A percentile compares a stretch with the other conserved stretches of the same genome.
Conservation (phyloP, 92 coral and sea anemone genomes). For the Zoanthus gigantus region DNA sequence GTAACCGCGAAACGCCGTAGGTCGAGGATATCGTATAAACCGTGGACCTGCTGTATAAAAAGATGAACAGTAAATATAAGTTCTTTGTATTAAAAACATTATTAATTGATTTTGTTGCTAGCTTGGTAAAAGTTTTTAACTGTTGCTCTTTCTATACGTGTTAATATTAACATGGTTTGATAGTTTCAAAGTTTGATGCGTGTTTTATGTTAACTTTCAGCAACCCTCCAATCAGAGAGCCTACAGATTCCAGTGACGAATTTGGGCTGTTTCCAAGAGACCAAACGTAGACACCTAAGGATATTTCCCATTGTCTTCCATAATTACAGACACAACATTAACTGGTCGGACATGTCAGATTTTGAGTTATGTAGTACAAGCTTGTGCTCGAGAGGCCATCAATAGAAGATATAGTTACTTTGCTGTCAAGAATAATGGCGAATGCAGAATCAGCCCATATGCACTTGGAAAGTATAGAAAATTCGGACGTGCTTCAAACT, state of each 20-base stretch:
- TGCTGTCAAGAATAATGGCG: constrained; percentile 74
- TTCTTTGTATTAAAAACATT: too few species aligned
- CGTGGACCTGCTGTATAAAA: too few species aligned
- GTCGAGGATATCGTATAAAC: too few species aligned
- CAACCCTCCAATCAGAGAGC: not conserved
- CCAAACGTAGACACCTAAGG: constrained; percentile 4
- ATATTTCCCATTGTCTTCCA: constrained; percentile 63
- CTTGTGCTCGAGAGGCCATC: constrained; percentile 74
- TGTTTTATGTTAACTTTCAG: constrained; percentile 2
- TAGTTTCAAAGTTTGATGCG: too few species aligned
- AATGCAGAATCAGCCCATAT: constrained; percentile 71
- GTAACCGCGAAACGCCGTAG: too few species aligned
- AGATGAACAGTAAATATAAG: too few species aligned
- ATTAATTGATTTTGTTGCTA: too few species aligned
- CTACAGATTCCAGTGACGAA: constrained; percentile 39
- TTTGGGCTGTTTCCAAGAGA: constrained; percentile 70
- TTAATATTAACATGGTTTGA: too few species aligned
- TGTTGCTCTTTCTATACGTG: too few species aligned
- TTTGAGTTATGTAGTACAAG: constrained; percentile 74
- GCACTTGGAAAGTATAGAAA: constrained; percentile 65
- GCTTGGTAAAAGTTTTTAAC: too few species aligned
- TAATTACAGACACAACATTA: constrained; percentile 63
- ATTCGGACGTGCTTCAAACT: constrained; percentile 57
- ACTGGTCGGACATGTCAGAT: constrained; percentile 69
- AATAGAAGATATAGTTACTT: constrained; percentile 61